A percentile compares a stretch with the other conserved stretches of the same genome.
phyloP scores from a whole-genome alignment of 2,797 vertebrate species.

The Malurus leucopterus region DNA sequence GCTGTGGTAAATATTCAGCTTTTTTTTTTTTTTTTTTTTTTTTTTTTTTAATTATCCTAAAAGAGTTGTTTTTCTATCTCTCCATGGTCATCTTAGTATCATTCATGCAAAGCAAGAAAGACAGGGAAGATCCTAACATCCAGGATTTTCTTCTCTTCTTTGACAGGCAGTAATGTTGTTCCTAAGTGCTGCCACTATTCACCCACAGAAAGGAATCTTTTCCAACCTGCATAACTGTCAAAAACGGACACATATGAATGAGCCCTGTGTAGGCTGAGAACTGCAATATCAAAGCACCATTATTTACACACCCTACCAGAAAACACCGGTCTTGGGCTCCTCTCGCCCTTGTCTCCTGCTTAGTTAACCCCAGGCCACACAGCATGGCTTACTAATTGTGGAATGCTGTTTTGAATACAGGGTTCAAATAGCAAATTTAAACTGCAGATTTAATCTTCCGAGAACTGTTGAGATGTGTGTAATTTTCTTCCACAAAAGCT shows the following conservation, averaged over 20 bases:
- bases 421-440: constrained; percentile 45
- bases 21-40: background rate
- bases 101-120: constrained; percentile 71
- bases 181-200: constrained; percentile 41
- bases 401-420: constrained; percentile 49
- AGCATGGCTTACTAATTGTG: constrained; percentile 38
- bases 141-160: constrained; percentile 65
- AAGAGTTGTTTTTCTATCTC: constrained; percentile 77
- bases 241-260: constrained; percentile 21
- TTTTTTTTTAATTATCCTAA: constrained; percentile 62
- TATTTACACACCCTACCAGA: background rate
- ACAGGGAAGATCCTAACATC: constrained; percentile 61
- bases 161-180: constrained; percentile 51
- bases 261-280: constrained; percentile 6
- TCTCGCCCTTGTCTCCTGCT: background rate
- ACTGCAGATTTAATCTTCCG: constrained; percentile 45
- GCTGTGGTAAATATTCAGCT: background rate
- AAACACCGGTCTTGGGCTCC: background rate
- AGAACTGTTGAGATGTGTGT: constrained; percentile 40
- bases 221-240: constrained; percentile 9
- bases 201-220: background rate
- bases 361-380: constrained; percentile 28
- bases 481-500: constrained; percentile 54
- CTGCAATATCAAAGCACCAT: constrained; percentile 10
- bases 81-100: constrained; percentile 72